Conservation (phyloP, 2,888 invertebrate genomes). For the Silvanus unidentatus region DNA sequence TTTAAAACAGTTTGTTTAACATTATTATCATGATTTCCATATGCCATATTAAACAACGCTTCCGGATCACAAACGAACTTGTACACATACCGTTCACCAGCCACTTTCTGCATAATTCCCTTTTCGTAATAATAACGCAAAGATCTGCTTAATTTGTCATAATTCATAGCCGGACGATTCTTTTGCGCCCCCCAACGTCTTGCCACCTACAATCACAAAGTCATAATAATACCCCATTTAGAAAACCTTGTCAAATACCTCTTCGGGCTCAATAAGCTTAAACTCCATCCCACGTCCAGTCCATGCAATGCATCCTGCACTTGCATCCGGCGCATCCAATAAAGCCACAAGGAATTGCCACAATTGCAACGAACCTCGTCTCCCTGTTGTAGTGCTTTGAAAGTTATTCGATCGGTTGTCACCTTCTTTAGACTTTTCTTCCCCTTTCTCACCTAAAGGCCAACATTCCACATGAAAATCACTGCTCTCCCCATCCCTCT, state of each 20-base stretch:
- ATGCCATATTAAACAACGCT: constrained; percentile 80
- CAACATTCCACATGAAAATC: no score
- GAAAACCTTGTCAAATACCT: no score
- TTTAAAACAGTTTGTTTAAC: constrained; percentile 28
- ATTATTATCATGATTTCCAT: constrained; percentile 41
- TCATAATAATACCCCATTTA: neutral
- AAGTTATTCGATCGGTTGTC: constrained; percentile 26
- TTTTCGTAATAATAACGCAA: constrained; percentile 96
- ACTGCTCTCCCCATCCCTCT: no score
- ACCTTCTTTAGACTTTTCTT: constrained; percentile 29
- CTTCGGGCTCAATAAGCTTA: constrained; percentile 92
- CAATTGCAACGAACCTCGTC: constrained; percentile 82
- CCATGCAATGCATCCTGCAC: constrained; percentile 86
- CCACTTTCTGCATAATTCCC: constrained; percentile 98
- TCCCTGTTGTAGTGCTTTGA: constrained; percentile 31
- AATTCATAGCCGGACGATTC: constrained; percentile 96
- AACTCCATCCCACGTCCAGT: constrained; percentile 93
- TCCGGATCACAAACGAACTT: constrained; percentile 95
- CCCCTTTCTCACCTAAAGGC: constrained; percentile 18
- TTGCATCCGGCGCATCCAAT: constrained; percentile 60
- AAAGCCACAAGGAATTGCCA: constrained; percentile 93
- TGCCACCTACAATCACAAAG: constrained; percentile 62
- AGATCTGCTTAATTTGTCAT: constrained; percentile 90
- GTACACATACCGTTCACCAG: constrained; percentile 93
- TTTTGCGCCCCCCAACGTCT: constrained; percentile 94